Evolutionary conservation across 2,888 invertebrate genomes (phyloP), one percentile per base, ranked within the genome.

Genomic region (Zhuqinia jingwanae): DNA sequence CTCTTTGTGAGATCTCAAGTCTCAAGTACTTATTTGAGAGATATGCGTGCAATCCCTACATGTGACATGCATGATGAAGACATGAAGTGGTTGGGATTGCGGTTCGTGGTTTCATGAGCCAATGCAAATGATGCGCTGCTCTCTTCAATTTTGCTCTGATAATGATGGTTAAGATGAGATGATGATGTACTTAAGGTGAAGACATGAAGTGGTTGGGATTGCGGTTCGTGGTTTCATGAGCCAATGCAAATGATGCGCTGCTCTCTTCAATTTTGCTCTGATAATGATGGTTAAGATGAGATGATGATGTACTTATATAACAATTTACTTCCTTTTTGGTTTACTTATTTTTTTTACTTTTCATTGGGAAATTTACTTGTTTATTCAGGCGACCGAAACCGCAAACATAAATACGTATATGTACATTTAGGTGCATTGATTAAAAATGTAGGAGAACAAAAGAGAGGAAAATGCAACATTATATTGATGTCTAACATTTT

Each of bases 131-230:
- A 36, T 6, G 36, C 36, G 3, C 36, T 36, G 5, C 3, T 6
- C 36, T 36, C 36, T 36, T 36, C 36, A 36, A 36, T 17, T 36
- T 65, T 17, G 58, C 11, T 65, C 30, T 15, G 36, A 30, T 65
- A 30, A 36, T 65, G 17, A 65, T 68, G 68, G 10, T 42, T n/a
- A n/a, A n/a, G n/a, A 30, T 63, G 30, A 63, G 2, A n/a, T 63
- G 58, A 58, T 63, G 63, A 22, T 60, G 10, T 60, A 27, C 60
- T 53, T 53, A 45, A 5, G 76, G 56, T 22, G 25, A 17, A 50
- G 76, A 76, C 76, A 56, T 76, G 27, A 76, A 76, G 76, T 76
- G 76, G 76, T 53, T 36, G 36, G 5, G 36, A 36, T 8, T 8
- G 36, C 8, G 36, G 8, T 36, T 6, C 8, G 36, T 36, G 36